phyloP scores from a whole-genome alignment of 2,888 invertebrate genomes.

The Merodon equestris region DNA sequence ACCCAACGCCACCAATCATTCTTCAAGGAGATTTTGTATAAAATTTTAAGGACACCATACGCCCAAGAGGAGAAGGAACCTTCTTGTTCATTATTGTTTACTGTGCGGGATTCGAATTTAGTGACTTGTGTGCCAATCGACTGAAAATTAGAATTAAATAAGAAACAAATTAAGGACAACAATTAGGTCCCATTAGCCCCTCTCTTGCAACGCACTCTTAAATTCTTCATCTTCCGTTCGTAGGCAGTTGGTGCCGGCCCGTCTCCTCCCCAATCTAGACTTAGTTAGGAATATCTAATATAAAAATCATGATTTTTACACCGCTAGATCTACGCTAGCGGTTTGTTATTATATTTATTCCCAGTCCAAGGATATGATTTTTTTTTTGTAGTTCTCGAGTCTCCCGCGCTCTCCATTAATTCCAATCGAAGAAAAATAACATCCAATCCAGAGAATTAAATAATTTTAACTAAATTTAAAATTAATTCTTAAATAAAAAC shows the following conservation, averaged over 20 bases:
- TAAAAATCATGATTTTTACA: too few relatives aligned
- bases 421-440: too few relatives aligned
- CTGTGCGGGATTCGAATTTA: slow-evolving; percentile 70
- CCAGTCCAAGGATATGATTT: background rate
- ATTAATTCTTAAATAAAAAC: slow-evolving; percentile 19
- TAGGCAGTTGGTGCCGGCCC: slow-evolving; percentile 21
- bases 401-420: slow-evolving; percentile 5
- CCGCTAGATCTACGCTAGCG: background rate
- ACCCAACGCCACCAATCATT: slow-evolving; percentile 32
- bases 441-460: background rate
- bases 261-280: slow-evolving; percentile 22
- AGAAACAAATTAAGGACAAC: slow-evolving; percentile 36
- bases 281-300: slow-evolving; percentile 41
- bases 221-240: slow-evolving; percentile 20
- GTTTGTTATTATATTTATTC: slow-evolving; percentile 2
- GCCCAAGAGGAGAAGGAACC: slow-evolving; percentile 11
- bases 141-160: slow-evolving; percentile 72
- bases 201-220: background rate
- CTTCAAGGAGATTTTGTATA: slow-evolving; percentile 61
- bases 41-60: too few relatives aligned
- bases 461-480: slow-evolving; percentile 8
- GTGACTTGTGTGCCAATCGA: slow-evolving; percentile 79
- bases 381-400: background rate
- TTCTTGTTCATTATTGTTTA: too few relatives aligned
- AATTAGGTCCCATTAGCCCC: slow-evolving; percentile 48